phyloP scores from a whole-genome alignment of 1,140 invertebrate species.

The Maniola jurtina region DNA sequence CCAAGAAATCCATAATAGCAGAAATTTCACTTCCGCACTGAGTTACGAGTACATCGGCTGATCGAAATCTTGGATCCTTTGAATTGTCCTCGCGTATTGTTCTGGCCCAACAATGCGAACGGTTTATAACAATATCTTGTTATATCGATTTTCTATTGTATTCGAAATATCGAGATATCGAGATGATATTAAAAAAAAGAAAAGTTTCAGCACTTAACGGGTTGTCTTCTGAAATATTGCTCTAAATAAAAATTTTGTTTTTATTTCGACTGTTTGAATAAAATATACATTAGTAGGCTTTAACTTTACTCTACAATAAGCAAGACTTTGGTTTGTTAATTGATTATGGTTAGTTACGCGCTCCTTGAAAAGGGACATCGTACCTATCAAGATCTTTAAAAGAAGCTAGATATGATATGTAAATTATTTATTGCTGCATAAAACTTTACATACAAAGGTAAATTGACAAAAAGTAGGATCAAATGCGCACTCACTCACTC shows the following conservation, averaged over 20 bases:
- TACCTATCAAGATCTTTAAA: too few relatives aligned
- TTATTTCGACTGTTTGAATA: too few relatives aligned
- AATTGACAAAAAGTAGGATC: too few relatives aligned
- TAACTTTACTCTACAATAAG: too few relatives aligned
- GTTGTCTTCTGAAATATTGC: background rate
- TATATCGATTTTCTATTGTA: conserved; percentile 13
- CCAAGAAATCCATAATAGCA: conserved; percentile 11
- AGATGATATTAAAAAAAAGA: conserved; percentile 12
- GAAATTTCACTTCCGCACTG: conserved; percentile 13
- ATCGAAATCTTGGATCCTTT: conserved; percentile 13
- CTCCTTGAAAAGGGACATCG: too few relatives aligned
- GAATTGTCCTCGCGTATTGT: conserved; percentile 14
- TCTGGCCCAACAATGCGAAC: conserved; percentile 13
- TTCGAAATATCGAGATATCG: conserved; percentile 6
- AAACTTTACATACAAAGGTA: too few relatives aligned
- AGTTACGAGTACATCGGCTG: background rate
- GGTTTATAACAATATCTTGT: conserved; percentile 16
- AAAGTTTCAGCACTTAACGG: background rate
- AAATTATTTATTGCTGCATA: too few relatives aligned
- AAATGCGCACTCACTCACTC: too few relatives aligned
- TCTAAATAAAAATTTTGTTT: background rate
- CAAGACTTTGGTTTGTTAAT: too few relatives aligned
- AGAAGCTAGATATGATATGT: too few relatives aligned
- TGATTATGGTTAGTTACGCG: too few relatives aligned
- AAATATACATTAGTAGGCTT: too few relatives aligned